Conservation (phyloP, 2,797 vertebrate species). For the Falco biarmicus region DNA sequence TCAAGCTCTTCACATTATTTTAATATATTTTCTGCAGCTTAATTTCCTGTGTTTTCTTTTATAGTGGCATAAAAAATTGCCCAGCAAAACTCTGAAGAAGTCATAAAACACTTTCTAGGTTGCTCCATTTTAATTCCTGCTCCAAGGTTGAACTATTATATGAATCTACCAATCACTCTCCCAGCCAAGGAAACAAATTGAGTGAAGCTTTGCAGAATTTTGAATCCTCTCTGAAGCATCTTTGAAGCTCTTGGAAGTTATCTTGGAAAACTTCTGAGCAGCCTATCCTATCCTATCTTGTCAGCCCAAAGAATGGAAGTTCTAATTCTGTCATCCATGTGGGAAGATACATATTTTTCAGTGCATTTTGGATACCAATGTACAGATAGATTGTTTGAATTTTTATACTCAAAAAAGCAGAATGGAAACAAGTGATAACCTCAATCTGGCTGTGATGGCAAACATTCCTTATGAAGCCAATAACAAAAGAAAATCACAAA, state of each 20-base stretch:
- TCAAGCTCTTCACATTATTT: conserved; percentile 36
- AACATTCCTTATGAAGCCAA: not conserved
- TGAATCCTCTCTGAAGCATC: not conserved
- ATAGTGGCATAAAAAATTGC: conserved; percentile 48
- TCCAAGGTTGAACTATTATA: not conserved
- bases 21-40: conserved; percentile 54
- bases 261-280: conserved; percentile 16
- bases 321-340: not conserved
- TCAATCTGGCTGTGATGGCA: not conserved
- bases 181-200: not conserved
- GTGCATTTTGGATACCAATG: not conserved
- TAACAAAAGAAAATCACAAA: not conserved
- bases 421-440: conserved; percentile 5
- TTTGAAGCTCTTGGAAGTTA: conserved; percentile 42
- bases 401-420: not conserved
- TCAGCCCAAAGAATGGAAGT: conserved; percentile 17
- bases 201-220: conserved; percentile 3
- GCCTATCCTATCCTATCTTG: not conserved
- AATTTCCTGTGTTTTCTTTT: conserved; percentile 72
- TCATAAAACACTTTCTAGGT: conserved; percentile 56
- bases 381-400: not conserved
- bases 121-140: conserved; percentile 45
- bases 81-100: conserved; percentile 12
- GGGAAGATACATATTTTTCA: not conserved
- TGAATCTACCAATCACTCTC: not conserved